phyloP scores from a whole-genome alignment of 1,140 invertebrate genomes.

The Papilio machaon region DNA sequence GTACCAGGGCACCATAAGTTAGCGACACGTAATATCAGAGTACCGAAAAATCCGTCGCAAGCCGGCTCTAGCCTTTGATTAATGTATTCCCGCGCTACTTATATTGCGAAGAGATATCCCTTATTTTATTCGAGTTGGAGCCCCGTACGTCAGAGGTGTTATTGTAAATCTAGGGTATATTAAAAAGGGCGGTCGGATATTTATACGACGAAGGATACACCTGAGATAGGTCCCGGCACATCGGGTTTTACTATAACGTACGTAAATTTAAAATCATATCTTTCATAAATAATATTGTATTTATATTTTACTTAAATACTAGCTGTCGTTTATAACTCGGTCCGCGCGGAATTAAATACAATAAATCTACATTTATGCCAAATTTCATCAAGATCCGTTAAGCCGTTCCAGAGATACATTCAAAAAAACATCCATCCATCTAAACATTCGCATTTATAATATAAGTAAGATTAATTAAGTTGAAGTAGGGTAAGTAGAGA shows the following conservation, averaged over 20 bases:
- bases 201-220: slow-evolving; percentile 50
- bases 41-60: slow-evolving; percentile 61
- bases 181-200: slow-evolving; percentile 68
- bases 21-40: slow-evolving; percentile 67
- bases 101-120: slow-evolving; percentile 68
- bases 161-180: slow-evolving; percentile 78
- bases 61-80: slow-evolving; percentile 61
- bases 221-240: slow-evolving; percentile 25
- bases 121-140: slow-evolving; percentile 59
- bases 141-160: slow-evolving; percentile 63
- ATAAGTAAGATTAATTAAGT: too few species aligned
- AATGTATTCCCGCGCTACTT: slow-evolving; percentile 72
- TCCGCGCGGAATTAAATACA: too few species aligned
- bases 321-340: too few species aligned
- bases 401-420: too few species aligned
- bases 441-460: too few species aligned
- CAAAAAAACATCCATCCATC: too few species aligned
- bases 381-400: too few species aligned
- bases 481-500: too few species aligned
- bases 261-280: background rate
- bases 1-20: slow-evolving; percentile 71
- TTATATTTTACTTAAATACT: too few species aligned
- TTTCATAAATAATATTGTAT: background rate
- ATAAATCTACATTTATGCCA: too few species aligned
- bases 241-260: background rate